These are phyloP conservation scores for Odontomachus brunneus DNA, from an alignment of 1,140 invertebrate genomes.

Conservation along the genomic window DNA sequence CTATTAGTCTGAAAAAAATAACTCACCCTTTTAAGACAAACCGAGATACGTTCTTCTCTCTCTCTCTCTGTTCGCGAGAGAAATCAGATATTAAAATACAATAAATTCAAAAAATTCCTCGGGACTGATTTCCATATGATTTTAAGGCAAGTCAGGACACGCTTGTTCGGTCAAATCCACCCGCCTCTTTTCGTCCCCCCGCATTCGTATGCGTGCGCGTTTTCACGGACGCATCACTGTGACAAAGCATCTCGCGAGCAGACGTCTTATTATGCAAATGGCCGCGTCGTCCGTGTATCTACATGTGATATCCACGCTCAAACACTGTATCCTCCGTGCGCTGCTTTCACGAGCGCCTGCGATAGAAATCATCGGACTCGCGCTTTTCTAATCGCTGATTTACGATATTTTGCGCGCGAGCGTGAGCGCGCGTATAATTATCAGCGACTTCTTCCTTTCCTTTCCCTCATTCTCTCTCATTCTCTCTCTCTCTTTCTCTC, in stretches of 20 bases:
- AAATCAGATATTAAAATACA: too few relatives aligned
- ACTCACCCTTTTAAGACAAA: too few relatives aligned
- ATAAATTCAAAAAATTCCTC: too few relatives aligned
- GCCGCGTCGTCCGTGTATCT: constrained; percentile 9
- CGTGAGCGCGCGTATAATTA: constrained; percentile 30
- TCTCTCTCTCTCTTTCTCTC: background rate
- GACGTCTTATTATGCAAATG: constrained; percentile 50
- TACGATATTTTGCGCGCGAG: constrained; percentile 38
- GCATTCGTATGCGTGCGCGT: too few relatives aligned
- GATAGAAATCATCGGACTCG: constrained; percentile 52
- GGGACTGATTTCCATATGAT: too few relatives aligned
- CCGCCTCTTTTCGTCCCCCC: background rate
- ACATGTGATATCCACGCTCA: constrained; percentile 18
- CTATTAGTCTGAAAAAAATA: too few relatives aligned
- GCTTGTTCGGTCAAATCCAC: background rate
- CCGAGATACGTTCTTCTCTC: too few relatives aligned
- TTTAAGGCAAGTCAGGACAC: too few relatives aligned
- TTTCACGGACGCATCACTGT: too few relatives aligned
- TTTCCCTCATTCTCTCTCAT: background rate
- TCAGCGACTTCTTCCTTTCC: constrained; percentile 5
- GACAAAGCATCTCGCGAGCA: background rate
- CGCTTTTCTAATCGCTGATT: constrained; percentile 58
- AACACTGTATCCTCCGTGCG: constrained; percentile 19
- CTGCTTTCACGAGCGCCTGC: constrained; percentile 46
- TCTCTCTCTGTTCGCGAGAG: too few relatives aligned